Conservation (phyloP, 1,140 invertebrate genomes). For the Neoseiulus cucumeris region DNA sequence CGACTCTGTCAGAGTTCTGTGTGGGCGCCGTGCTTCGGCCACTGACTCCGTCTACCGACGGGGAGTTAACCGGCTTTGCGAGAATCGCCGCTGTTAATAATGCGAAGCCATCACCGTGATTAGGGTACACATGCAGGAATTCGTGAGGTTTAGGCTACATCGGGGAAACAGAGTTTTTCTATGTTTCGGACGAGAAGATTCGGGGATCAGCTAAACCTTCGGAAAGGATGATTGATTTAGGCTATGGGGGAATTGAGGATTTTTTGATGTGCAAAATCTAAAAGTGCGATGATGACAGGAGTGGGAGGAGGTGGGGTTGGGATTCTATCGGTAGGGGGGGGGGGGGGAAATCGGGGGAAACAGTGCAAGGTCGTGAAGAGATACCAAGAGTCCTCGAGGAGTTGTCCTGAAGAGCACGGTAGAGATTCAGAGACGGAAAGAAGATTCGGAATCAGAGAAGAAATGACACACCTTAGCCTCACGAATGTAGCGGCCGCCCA, state of each 20-base stretch:
- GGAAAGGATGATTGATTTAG: background rate
- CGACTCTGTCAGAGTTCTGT: too few species aligned
- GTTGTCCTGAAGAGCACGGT: background rate
- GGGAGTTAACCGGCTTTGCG: too few species aligned
- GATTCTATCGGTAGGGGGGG: background rate
- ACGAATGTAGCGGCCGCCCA: conserved; percentile 80
- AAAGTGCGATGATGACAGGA: background rate
- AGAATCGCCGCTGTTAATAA: too few species aligned
- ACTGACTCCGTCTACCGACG: too few species aligned
- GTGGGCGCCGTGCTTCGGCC: too few species aligned
- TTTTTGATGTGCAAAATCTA: background rate
- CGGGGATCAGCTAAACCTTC: background rate
- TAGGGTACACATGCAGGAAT: background rate
- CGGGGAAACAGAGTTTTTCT: background rate
- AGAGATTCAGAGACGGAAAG: background rate
- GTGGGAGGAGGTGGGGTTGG: background rate
- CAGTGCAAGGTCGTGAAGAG: background rate
- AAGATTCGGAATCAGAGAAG: background rate
- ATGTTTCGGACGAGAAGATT: background rate
- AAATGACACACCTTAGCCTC: conserved; percentile 74
- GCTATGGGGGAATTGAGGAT: background rate
- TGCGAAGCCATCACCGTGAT: too few species aligned
- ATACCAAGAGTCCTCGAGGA: conserved; percentile 10
- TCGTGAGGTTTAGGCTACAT: conserved; percentile 9
- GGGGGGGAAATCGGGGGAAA: background rate